phyloP scores from a whole-genome alignment of 2,888 invertebrate species.

The Drosophila subquinaria region DNA sequence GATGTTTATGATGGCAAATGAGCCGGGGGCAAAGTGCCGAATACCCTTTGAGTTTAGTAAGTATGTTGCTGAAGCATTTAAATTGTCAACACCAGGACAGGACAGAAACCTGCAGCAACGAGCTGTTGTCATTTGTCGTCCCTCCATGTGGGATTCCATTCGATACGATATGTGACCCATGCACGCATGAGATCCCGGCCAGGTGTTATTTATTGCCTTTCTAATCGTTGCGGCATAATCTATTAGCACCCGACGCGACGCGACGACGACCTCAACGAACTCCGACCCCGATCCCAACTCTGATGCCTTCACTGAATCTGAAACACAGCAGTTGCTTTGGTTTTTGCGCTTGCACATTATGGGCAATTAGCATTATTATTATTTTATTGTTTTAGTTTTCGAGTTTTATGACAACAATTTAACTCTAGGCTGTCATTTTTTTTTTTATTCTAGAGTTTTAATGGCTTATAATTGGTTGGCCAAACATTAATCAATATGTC shows the following conservation, averaged over 20 bases:
- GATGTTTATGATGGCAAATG: conserved; percentile 18
- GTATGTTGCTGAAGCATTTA: conserved; percentile 60
- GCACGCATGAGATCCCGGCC: conserved; percentile 84
- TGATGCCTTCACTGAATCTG: background rate
- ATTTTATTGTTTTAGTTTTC: conserved; percentile 72
- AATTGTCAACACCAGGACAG: conserved; percentile 76
- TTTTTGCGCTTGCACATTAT: conserved; percentile 70
- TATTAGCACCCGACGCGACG: conserved; percentile 73
- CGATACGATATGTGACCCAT: conserved; percentile 26
- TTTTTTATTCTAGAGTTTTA: conserved; percentile 28
- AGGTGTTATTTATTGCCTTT: conserved; percentile 85
- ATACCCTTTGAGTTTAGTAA: conserved; percentile 55
- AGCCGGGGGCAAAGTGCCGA: conserved; percentile 7
- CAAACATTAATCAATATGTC: conserved; percentile 57
- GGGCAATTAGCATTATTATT: conserved; percentile 69
- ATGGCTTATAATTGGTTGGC: conserved; percentile 42
- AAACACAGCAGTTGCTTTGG: conserved; percentile 13
- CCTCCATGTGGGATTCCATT: background rate
- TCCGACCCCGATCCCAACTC: conserved; percentile 1
- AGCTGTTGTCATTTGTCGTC: conserved; percentile 46
- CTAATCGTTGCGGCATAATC: conserved; percentile 85
- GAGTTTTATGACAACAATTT: conserved; percentile 59
- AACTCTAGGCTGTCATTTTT: conserved; percentile 22
- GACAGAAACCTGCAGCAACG: conserved; percentile 18
- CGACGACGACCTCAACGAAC: conserved; percentile 39